These are phyloP conservation scores for Ephydatia muelleri DNA, from an alignment of 37 sponge, comb jelly and placozoan species.

Conservation along the genomic window DNA sequence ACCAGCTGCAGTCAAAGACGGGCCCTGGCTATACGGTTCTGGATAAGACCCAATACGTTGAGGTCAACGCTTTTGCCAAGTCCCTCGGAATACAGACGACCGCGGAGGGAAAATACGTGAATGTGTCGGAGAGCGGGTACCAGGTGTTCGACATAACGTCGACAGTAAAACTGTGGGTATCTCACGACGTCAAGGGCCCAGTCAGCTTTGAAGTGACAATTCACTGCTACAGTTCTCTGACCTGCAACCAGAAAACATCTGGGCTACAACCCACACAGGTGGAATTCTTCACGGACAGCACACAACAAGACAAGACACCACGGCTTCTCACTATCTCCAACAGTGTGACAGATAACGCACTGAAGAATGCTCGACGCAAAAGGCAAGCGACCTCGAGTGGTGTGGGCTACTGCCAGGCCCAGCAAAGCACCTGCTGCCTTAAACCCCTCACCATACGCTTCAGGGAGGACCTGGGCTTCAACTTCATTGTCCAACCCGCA, in stretches of 20 bases:
- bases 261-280: slow-evolving; percentile 1
- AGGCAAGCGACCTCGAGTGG: background rate
- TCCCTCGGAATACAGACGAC: background rate
- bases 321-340: slow-evolving; percentile 28
- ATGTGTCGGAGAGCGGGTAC: slow-evolving; percentile 15
- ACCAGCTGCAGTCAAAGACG: slow-evolving; percentile 32
- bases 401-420: slow-evolving; percentile 24
- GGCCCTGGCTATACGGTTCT: background rate
- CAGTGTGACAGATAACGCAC: background rate
- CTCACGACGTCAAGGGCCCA: slow-evolving; percentile 3
- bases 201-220: slow-evolving; percentile 44
- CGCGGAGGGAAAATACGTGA: slow-evolving; percentile 30
- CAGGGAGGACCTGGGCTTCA: slow-evolving; percentile 26
- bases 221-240: slow-evolving; percentile 37
- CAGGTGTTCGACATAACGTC: slow-evolving; percentile 48
- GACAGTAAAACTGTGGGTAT: slow-evolving; percentile 45
- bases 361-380: slow-evolving; percentile 18
- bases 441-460: slow-evolving; percentile 49
- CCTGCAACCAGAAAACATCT: slow-evolving; percentile 7
- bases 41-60: slow-evolving; percentile 36
- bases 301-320: slow-evolving; percentile 2
- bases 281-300: background rate
- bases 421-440: slow-evolving; percentile 61
- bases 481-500: slow-evolving; percentile 33
- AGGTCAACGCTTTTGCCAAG: slow-evolving; percentile 31